A percentile compares a stretch with the other conserved stretches of the same genome.
Evolutionary conservation across 1,140 invertebrate genomes (phyloP).

Genomic region (Diplogasteroides magnus): DNA sequence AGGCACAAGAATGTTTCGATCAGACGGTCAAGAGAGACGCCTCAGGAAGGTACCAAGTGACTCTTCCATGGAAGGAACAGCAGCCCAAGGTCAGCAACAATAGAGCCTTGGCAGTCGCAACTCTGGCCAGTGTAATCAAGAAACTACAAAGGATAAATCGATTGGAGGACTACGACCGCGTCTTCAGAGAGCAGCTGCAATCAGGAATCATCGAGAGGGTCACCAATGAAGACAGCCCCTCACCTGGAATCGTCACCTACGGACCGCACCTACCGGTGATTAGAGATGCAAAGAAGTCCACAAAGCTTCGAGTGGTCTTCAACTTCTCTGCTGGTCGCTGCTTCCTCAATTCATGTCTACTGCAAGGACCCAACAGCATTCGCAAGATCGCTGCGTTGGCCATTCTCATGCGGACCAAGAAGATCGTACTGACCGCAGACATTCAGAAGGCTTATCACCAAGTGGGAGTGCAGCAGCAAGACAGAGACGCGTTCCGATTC

Average conservation of each 20-base stretch:
- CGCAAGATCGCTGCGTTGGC: too few relatives aligned
- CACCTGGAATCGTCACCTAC: neutral
- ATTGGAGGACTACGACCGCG: neutral
- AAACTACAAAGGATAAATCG: neutral
- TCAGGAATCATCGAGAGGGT: neutral
- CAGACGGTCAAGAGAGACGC: neutral
- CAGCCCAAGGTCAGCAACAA: neutral
- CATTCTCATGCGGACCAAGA: conserved; percentile 25
- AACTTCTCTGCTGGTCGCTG: neutral
- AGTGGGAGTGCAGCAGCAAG: conserved; percentile 22
- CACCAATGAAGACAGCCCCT: neutral
- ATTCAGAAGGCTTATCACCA: conserved; percentile 37
- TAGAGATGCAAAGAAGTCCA: neutral
- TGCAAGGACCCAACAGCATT: too few relatives aligned
- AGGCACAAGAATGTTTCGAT: neutral
- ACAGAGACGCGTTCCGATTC: conserved; percentile 30
- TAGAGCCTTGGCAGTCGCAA: neutral
- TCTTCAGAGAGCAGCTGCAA: neutral
- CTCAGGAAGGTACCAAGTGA: neutral
- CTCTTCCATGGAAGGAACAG: neutral
- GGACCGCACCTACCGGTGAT: neutral
- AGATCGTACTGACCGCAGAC: conserved; percentile 22
- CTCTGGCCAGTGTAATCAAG: neutral
- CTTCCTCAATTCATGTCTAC: too few relatives aligned
- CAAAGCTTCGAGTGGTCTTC: neutral